Base-by-base conservation (phyloP, 2,113 vertebrate species). In the Centropristis striata region DNA sequence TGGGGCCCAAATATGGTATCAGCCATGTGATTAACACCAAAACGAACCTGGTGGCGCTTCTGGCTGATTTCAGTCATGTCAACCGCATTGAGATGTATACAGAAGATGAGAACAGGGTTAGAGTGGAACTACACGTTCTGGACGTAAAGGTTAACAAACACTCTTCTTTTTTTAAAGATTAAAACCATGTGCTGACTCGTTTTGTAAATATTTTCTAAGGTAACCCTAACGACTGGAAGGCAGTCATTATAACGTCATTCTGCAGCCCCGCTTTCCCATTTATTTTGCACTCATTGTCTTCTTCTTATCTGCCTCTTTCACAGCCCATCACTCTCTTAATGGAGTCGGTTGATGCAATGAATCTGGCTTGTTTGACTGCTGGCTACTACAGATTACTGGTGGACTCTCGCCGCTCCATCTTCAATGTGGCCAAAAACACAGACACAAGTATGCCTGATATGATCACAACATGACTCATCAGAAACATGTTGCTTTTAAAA, bases 21-120 rank as follows among this genome's bases (percentile, higher is more conserved):
- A 99, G 98, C 81, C 98, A 99, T 3, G 98, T 99, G 68, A 99
- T 99, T 78, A 99, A 99, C 94, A 97, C 97, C 91, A 99, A 99
- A 93, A 99, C 98, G 72, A 99, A 98, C 66, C 94, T 99, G 69
- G 97, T 99, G 85, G 97, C 98, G 14, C 96, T 99, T 20, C 94
- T 99, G 87, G 98, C 98, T 2, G 98, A 99, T 90, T 99, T 99
- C 92, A 99, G 98, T 90, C 98, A 99, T 0, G 98, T 99, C 71
- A 98, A 99, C 92, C 96, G 97, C 80, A 99, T 99, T n/a, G 98
- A 99, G 90, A 99, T 99, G 98, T 99, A 97, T 81, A 96, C 97
- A 7, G 98, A 99, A 81, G 98, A 99, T 0, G 97, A 99, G 76
- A 96, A 77, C 78, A 95, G 81, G 83, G 96, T 99, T 71, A 91